Evolutionary conservation across 2,888 invertebrate genomes (phyloP), one percentile per base, ranked within the genome.

Genomic region (Melanostoma scalare): DNA sequence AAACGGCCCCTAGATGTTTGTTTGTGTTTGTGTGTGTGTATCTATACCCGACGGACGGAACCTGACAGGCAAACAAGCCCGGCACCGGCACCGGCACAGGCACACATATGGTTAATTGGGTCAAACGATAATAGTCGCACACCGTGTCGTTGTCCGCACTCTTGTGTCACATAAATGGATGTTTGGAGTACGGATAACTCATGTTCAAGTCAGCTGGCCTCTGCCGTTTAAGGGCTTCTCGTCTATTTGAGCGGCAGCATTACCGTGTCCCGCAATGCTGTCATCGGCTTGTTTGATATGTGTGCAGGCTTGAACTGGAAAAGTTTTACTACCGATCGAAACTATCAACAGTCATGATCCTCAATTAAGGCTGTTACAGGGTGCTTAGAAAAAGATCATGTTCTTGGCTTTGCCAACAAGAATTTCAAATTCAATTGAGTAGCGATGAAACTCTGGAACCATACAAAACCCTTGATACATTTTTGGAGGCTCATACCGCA

Each of bases 41-140:
- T 55, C 42, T 50, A 61, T 63, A 46, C 40, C 56, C 42, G 35
- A 55, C 33, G 40, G 50, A 53, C 53, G 44, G 55, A 33, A 63
- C 63, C 67, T 67, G 67, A 71, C 58, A 50, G 69, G 75, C 53
- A 80, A 71, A 71, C 71, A 40, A 68, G 35, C 58, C 58, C 61
- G 44, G 58, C 48, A 63, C 48, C 63, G 6, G 20, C 53, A 53
- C 9, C 31, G 10, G 50, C 8, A 46, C 20, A 33, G 30, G 8
- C 58, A 50, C 36, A 44, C 77, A 77, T 44, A 77, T 74, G 78
- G 73, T 56, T 77, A 82, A 82, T 82, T 82, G 73, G 82, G 82
- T 82, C 82, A 82, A 69, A 42, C 77, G 73, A 78, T 78, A 78
- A 69, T 74, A 30, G 67, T 67, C 33, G 55, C 38, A 63, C 55